Evolutionary conservation across 2,113 vertebrate species (phyloP).

Genomic region (Grallaria varia): DNA sequence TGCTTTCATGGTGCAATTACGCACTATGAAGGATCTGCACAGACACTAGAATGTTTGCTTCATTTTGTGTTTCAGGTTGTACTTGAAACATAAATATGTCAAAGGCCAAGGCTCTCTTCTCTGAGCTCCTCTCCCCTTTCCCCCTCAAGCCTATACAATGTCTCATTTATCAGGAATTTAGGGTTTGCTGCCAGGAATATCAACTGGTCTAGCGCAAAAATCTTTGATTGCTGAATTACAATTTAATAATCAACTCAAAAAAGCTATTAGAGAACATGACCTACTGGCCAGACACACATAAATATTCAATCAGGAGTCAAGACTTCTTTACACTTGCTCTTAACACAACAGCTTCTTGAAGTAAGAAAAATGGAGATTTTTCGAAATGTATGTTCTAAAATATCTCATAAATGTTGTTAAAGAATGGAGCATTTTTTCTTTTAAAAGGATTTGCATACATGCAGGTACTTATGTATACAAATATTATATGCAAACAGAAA

Average conservation of each 20-base stretch:
- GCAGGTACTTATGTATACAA: not conserved
- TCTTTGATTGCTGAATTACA: constrained; percentile 14
- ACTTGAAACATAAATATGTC: not conserved
- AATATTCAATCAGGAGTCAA: constrained; percentile 61
- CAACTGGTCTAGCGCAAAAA: not conserved
- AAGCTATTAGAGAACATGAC: constrained; percentile 29
- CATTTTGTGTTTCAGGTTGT: not conserved
- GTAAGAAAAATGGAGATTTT: not conserved
- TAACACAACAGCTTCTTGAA: not conserved
- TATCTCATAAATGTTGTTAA: not conserved
- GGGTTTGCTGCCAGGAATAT: not conserved
- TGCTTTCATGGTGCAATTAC: not conserved
- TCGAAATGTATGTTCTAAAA: not conserved
- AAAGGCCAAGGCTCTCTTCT: not conserved
- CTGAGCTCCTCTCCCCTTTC: not conserved
- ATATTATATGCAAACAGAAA: not conserved
- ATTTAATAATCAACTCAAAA: constrained; percentile 58
- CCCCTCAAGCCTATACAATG: not conserved
- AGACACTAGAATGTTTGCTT: not conserved
- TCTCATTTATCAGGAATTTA: constrained; percentile 39
- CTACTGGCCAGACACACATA: not conserved
- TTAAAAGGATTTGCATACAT: not conserved
- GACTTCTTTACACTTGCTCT: not conserved
- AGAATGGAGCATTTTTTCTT: not conserved
- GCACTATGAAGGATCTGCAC: not conserved